Conservation (phyloP, 92 coral and sea anemone species). For the Epizoanthus fatuus region DNA sequence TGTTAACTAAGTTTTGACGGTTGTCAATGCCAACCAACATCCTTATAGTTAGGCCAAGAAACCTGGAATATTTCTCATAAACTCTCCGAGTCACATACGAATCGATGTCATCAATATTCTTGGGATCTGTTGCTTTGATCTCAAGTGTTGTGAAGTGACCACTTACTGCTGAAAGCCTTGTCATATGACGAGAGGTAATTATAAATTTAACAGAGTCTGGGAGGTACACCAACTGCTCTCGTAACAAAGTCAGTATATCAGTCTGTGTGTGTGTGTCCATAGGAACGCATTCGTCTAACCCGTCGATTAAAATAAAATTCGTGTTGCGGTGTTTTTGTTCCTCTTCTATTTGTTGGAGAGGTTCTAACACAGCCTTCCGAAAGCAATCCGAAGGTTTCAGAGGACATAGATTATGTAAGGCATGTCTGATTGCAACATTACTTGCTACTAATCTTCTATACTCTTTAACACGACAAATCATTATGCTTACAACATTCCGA, state of each 20-base stretch:
- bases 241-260: neutral
- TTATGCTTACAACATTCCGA: neutral
- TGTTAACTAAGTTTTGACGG: no score
- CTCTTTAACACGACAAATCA: slow-evolving; percentile 3
- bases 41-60: neutral
- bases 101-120: neutral
- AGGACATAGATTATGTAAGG: no score
- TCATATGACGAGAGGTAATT: neutral
- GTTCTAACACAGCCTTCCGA: neutral
- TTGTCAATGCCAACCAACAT: neutral
- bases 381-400: no score
- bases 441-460: slow-evolving; percentile 1
- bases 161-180: neutral
- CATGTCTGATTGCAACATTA: no score
- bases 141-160: no score
- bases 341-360: neutral
- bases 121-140: neutral
- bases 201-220: neutral
- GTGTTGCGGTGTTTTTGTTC: no score
- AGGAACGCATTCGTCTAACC: neutral
- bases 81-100: neutral
- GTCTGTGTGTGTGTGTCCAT: neutral
- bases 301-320: no score
- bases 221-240: neutral
- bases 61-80: neutral